These are phyloP conservation scores for Dendroctonus valens DNA, from an alignment of 1,140 invertebrate genomes.

Conservation along the genomic window DNA sequence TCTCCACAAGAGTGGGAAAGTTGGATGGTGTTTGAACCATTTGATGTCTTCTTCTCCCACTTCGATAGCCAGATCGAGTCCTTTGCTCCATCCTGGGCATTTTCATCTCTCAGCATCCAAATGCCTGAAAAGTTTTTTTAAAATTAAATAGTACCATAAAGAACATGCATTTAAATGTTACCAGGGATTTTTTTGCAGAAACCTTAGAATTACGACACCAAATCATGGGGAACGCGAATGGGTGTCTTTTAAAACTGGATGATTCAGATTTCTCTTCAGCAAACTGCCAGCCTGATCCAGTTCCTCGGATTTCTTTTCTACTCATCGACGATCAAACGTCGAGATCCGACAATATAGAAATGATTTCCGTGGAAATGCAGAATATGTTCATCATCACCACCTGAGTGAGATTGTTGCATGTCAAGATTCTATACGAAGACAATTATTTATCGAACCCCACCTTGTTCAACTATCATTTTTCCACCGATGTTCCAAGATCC, in stretches of 20 bases:
- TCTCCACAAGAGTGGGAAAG: conserved; percentile 48
- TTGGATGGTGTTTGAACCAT: conserved; percentile 40
- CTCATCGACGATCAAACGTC: conserved; percentile 54
- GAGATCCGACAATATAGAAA: conserved; percentile 65
- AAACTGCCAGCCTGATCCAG: conserved; percentile 57
- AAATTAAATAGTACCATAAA: neutral
- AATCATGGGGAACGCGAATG: conserved; percentile 65
- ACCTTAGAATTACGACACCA: conserved; percentile 67
- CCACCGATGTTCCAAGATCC: conserved; percentile 61
- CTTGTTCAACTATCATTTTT: conserved; percentile 67
- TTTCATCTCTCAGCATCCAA: conserved; percentile 70
- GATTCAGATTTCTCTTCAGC: conserved; percentile 59
- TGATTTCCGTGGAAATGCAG: conserved; percentile 76
- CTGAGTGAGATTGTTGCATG: no score
- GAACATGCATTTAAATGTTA: conserved; percentile 36
- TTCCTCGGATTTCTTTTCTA: conserved; percentile 54
- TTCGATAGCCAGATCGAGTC: conserved; percentile 46
- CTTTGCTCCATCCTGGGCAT: conserved; percentile 51
- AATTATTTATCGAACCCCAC: conserved; percentile 48
- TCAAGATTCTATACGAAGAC: no score
- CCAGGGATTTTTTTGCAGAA: conserved; percentile 74
- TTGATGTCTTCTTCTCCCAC: conserved; percentile 42
- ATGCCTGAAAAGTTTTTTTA: conserved; percentile 54
- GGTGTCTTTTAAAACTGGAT: conserved; percentile 70
- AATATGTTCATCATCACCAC: conserved; percentile 63